phyloP scores from a whole-genome alignment of 2,797 vertebrate species.

The Oceanodroma leucorhoa region DNA sequence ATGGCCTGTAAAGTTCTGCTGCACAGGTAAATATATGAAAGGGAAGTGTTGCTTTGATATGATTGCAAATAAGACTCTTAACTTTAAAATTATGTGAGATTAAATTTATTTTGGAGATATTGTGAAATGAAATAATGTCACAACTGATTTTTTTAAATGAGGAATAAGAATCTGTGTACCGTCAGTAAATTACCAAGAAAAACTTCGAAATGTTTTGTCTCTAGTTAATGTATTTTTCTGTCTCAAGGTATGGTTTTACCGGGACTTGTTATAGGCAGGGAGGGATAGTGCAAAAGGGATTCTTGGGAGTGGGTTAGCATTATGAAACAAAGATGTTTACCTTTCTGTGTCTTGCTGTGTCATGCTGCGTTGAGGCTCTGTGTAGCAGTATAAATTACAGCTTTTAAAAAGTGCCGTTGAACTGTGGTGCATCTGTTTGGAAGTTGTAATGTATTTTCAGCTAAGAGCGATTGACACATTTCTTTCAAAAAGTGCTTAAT shows the following conservation, averaged over 20 bases:
- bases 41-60: background rate
- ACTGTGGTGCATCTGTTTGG: background rate
- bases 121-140: background rate
- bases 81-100: background rate
- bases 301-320: background rate
- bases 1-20: constrained; percentile 86
- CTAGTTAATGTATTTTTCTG: background rate
- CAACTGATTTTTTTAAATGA: background rate
- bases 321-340: constrained; percentile 53
- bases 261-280: background rate
- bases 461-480: background rate
- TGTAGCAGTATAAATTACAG: constrained; percentile 4
- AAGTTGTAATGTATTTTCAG: background rate
- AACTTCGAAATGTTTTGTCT: background rate
- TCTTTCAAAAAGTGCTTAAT: background rate
- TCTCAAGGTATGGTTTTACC: background rate
- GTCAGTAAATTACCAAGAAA: background rate
- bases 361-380: constrained; percentile 51
- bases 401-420: background rate
- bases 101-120: background rate
- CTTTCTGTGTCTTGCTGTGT: constrained; percentile 57
- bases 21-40: constrained; percentile 78
- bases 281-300: background rate
- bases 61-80: background rate
- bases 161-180: background rate